These are phyloP conservation scores for Phallusia fumigata DNA, from an alignment of 23 tunicate species.

Conservation along the genomic window DNA sequence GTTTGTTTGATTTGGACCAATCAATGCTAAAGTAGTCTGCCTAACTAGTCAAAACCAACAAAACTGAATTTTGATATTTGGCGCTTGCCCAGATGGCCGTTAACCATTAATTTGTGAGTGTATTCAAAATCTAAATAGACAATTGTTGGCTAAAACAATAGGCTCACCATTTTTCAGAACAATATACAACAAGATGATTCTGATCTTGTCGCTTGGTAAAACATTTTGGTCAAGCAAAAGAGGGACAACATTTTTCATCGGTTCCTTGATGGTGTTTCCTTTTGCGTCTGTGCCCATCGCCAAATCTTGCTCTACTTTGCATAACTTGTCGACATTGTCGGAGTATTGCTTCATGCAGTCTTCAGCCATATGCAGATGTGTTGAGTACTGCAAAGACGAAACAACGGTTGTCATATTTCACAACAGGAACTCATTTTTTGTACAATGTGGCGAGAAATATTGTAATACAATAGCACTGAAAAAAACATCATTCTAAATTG, in stretches of 20 bases:
- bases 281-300: conserved; percentile 86
- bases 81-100: no score
- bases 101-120: no score
- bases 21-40: no score
- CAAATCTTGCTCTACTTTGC: conserved; percentile 98
- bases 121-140: no score
- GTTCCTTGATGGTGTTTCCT: conserved; percentile 84
- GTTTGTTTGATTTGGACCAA: neutral
- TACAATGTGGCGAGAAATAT: no score
- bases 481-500: no score
- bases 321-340: conserved; percentile 80
- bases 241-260: conserved; percentile 87
- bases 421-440: no score
- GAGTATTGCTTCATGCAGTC: conserved; percentile 92
- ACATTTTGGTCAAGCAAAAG: conserved; percentile 66
- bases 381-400: conserved; percentile 71
- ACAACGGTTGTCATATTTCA: no score
- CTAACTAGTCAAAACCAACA: no score
- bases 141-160: no score
- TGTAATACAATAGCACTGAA: no score
- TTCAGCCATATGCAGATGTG: conserved; percentile 93
- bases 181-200: conserved; percentile 87
- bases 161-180: conserved; percentile 73
- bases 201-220: conserved; percentile 61
- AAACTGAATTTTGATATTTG: no score